Conservation (phyloP, 2,113 vertebrate genomes). For the Campylomormyrus numenius region DNA sequence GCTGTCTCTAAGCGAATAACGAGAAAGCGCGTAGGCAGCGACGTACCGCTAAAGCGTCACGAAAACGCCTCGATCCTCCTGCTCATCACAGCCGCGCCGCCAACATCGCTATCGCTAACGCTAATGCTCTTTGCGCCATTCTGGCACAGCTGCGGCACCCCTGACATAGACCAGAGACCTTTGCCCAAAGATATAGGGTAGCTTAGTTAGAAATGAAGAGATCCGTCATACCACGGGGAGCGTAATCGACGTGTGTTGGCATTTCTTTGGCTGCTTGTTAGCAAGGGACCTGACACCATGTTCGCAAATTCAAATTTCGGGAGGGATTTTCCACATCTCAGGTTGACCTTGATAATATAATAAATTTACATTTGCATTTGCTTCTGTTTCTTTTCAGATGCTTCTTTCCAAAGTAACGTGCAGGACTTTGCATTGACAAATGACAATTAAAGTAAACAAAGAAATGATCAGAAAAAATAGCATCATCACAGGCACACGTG, state of each 20-base stretch:
- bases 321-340: neutral
- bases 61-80: neutral
- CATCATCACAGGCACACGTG: neutral
- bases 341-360: neutral
- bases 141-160: neutral
- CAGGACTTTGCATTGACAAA: neutral
- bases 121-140: neutral
- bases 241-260: neutral
- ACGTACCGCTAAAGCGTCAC: neutral
- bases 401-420: neutral
- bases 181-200: neutral
- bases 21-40: neutral
- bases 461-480: neutral
- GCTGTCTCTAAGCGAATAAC: neutral
- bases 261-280: neutral
- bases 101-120: neutral
- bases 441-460: neutral
- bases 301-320: neutral
- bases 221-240: neutral
- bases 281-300: neutral
- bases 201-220: neutral
- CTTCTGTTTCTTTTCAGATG: neutral
- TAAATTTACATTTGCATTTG: neutral
- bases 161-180: neutral
- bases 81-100: neutral